These are phyloP conservation scores for Rallus limicola DNA, from an alignment of 2,113 vertebrate species.

Conservation along the genomic window DNA sequence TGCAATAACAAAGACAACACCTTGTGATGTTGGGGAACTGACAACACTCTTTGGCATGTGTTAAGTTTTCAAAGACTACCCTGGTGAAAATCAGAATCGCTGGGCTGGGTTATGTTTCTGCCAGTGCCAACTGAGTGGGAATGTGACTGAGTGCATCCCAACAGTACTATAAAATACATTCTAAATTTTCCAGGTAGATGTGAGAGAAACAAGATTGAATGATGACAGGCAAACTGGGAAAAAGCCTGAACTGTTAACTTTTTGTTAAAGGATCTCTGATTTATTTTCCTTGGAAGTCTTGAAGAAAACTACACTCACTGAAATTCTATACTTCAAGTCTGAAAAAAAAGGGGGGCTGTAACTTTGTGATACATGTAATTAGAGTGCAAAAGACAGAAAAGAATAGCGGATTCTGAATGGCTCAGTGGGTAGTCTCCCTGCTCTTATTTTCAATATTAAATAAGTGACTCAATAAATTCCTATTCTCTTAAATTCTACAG, in stretches of 20 bases:
- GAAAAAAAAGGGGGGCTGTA: not conserved
- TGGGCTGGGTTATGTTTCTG: not conserved
- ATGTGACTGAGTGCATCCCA: not conserved
- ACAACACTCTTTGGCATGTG: not conserved
- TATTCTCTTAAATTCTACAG: constrained; percentile 12
- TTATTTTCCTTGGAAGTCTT: not conserved
- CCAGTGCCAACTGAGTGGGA: not conserved
- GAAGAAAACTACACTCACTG: not conserved
- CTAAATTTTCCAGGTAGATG: not conserved
- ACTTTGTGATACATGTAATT: not conserved
- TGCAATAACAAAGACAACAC: not conserved
- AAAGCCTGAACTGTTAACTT: not conserved
- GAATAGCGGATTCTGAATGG: not conserved
- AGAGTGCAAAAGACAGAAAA: not conserved
- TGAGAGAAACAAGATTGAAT: not conserved
- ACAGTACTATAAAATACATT: not conserved
- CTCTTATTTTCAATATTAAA: not conserved
- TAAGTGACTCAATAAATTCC: constrained; percentile 15
- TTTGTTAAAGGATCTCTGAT: not conserved
- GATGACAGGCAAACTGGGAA: not conserved
- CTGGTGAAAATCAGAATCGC: not conserved
- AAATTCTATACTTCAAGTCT: not conserved
- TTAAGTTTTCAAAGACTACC: not conserved
- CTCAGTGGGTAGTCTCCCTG: not conserved
- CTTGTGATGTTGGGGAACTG: not conserved